Evolutionary conservation across 2,888 invertebrate species (phyloP).

Genomic region (Encarsia formosa): DNA sequence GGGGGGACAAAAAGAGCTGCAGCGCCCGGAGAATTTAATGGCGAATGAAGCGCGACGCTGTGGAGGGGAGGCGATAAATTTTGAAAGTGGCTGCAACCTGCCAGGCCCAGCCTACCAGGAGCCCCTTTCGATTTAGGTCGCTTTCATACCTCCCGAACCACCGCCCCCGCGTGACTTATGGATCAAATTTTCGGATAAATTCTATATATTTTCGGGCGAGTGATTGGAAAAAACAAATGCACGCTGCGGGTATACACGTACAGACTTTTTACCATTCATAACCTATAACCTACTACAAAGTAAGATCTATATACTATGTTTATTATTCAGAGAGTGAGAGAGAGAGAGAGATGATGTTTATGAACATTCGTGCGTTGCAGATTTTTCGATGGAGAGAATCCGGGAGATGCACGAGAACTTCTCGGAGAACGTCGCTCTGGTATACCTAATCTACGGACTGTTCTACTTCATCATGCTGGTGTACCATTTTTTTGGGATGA

Average conservation of each 20-base stretch:
- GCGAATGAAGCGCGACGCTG: not conserved
- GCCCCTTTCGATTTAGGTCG: not conserved
- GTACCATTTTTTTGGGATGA: slow-evolving; percentile 21
- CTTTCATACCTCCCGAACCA: not conserved
- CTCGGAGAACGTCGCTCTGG: not conserved
- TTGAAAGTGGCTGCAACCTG: slow-evolving; percentile 24
- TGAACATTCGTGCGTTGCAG: no score
- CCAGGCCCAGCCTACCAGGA: slow-evolving; percentile 12
- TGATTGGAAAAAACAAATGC: no score
- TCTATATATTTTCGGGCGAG: no score
- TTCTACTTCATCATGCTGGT: slow-evolving; percentile 9
- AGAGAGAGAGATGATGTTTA: no score
- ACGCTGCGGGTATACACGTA: no score
- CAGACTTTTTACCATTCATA: no score
- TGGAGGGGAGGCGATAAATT: slow-evolving; percentile 19
- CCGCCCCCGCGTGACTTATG: not conserved
- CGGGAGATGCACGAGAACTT: not conserved
- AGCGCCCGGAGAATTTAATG: slow-evolving; percentile 18
- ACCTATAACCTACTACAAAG: no score
- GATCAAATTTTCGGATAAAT: not conserved
- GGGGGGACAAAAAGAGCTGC: not conserved
- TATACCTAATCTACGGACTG: slow-evolving; percentile 11
- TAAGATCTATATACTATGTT: no score
- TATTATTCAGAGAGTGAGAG: no score
- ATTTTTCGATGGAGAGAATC: not conserved